A percentile compares a stretch with the other conserved stretches of the same genome.
These are phyloP conservation scores for Drosophila persimilis DNA, from an alignment of 1,140 invertebrate genomes.

Conservation along the genomic window DNA sequence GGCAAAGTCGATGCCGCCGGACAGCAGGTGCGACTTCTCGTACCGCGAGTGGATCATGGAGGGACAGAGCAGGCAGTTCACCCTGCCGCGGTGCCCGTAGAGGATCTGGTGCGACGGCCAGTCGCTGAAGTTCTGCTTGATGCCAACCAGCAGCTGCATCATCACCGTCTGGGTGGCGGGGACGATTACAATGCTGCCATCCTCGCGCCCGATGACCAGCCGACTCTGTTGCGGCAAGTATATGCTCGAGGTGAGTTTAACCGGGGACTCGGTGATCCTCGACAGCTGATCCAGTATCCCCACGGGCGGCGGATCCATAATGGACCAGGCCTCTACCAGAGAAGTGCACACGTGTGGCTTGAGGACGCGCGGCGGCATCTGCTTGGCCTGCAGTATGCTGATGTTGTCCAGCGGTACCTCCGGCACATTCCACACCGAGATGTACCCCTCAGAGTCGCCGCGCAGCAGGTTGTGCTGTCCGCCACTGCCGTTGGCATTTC, in stretches of 20 bases:
- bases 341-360: constrained; percentile 91
- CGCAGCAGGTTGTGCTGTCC: constrained; percentile 89
- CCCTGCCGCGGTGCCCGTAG: constrained; percentile 94
- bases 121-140: constrained; percentile 94
- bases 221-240: constrained; percentile 96
- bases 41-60: constrained; percentile 96
- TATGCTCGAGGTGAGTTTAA: constrained; percentile 95
- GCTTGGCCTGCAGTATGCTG: constrained; percentile 85
- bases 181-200: constrained; percentile 98
- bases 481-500: constrained; percentile 17
- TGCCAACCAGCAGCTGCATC: constrained; percentile 95
- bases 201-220: constrained; percentile 96
- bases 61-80: constrained; percentile 98
- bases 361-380: constrained; percentile 84
- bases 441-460: constrained; percentile 94
- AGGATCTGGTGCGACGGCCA: constrained; percentile 96
- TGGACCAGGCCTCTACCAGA: constrained; percentile 92
- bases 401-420: constrained; percentile 89
- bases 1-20: constrained; percentile 98
- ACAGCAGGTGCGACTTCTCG: constrained; percentile 95
- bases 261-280: constrained; percentile 86
- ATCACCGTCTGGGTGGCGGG: constrained; percentile 98
- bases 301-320: constrained; percentile 93
- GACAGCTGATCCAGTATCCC: constrained; percentile 96
- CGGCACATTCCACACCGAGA: constrained; percentile 94